phyloP scores from a whole-genome alignment of 1,140 invertebrate genomes.

The Leptinotarsa lineolata region DNA sequence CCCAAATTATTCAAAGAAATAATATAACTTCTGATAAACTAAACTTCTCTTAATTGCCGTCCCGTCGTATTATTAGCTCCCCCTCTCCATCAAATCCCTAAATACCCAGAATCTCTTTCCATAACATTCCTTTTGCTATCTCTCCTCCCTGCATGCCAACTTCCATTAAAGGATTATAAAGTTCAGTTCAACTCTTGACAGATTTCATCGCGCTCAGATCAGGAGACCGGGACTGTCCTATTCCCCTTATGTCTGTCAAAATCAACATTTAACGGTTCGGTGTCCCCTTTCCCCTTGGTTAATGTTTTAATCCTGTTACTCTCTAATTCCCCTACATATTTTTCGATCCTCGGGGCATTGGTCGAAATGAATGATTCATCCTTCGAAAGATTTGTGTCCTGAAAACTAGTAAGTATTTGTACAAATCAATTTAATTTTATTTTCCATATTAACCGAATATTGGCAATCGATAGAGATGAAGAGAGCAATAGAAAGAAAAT shows the following conservation, averaged over 20 bases:
- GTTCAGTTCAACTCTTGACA: slow-evolving; percentile 26
- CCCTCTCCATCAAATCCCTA: slow-evolving; percentile 4
- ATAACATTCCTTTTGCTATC: slow-evolving; percentile 21
- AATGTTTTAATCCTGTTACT: slow-evolving; percentile 29
- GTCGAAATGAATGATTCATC: neutral
- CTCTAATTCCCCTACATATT: neutral
- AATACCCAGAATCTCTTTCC: slow-evolving; percentile 10
- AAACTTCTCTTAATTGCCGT: neutral
- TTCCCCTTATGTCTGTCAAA: slow-evolving; percentile 24
- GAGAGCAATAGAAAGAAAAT: no score
- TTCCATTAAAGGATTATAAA: slow-evolving; percentile 30
- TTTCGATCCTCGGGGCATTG: neutral
- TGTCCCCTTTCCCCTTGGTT: slow-evolving; percentile 6
- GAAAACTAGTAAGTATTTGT: no score
- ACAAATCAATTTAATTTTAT: no score
- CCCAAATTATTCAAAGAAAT: no score
- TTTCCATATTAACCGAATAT: no score
- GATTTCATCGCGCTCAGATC: slow-evolving; percentile 21
- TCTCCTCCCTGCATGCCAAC: slow-evolving; percentile 11
- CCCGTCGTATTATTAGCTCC: neutral
- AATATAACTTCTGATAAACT: no score
- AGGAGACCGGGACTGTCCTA: neutral
- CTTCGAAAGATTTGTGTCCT: neutral
- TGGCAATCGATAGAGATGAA: no score
- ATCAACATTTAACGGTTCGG: slow-evolving; percentile 18